phyloP scores from a whole-genome alignment of 1,140 invertebrate genomes.

The Nasonia giraulti region DNA sequence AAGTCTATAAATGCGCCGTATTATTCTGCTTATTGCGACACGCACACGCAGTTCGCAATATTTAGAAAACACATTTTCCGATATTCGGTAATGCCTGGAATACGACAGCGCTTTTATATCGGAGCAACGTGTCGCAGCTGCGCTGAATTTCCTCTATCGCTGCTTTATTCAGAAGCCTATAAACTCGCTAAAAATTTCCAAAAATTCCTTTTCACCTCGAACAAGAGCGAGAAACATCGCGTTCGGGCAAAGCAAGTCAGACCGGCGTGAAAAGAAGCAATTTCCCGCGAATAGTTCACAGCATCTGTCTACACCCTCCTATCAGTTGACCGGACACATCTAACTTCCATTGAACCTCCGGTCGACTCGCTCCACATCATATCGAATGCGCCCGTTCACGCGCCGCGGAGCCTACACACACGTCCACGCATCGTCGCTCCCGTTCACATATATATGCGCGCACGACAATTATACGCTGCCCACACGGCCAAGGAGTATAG shows the following conservation, averaged over 20 bases:
- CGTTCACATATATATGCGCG: not conserved
- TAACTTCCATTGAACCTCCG: not conserved
- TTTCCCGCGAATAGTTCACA: not conserved
- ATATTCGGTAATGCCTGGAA: not conserved
- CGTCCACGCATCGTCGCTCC: not conserved
- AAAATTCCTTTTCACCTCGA: too few species aligned
- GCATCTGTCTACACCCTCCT: not conserved
- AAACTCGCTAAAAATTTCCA: too few species aligned
- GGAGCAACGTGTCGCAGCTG: not conserved
- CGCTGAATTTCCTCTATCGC: not conserved
- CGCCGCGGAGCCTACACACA: not conserved
- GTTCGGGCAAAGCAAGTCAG: too few species aligned
- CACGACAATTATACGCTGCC: not conserved
- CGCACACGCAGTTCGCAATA: not conserved
- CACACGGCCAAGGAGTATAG: not conserved
- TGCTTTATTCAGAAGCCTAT: not conserved
- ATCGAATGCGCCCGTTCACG: not conserved
- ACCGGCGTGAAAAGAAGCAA: not conserved
- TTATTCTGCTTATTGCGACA: too few species aligned
- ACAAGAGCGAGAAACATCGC: too few species aligned
- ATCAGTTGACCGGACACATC: not conserved
- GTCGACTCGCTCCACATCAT: not conserved
- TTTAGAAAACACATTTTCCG: constrained; percentile 40
- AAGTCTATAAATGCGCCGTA: too few species aligned
- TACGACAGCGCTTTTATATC: too few species aligned